Conservation (phyloP, 1,140 invertebrate species). For the Galleria mellonella region DNA sequence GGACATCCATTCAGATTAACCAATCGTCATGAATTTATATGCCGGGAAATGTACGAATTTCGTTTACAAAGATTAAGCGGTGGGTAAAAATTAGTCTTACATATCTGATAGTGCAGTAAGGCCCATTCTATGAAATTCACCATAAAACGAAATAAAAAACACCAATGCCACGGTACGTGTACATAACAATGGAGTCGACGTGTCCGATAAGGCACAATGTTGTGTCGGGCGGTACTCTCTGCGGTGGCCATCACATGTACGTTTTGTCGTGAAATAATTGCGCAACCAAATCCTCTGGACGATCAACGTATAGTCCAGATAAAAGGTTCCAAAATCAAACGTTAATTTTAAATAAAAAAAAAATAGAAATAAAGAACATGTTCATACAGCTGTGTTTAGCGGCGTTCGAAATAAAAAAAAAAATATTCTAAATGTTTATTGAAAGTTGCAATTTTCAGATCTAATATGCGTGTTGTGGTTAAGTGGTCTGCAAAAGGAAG, state of each 20-base stretch:
- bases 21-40: too few relatives aligned
- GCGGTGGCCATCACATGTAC: constrained; percentile 54
- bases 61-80: too few relatives aligned
- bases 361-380: constrained; percentile 4
- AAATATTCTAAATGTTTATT: constrained; percentile 7
- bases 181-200: constrained; percentile 18
- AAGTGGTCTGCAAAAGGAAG: constrained; percentile 56
- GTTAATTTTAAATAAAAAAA: neutral
- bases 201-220: constrained; percentile 25
- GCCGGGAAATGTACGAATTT: too few relatives aligned
- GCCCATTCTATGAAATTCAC: too few relatives aligned
- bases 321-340: constrained; percentile 51
- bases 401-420: too few relatives aligned
- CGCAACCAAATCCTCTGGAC: constrained; percentile 31
- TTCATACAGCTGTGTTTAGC: too few relatives aligned
- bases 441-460: constrained; percentile 35
- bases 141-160: neutral
- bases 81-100: too few relatives aligned
- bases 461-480: constrained; percentile 52
- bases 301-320: constrained; percentile 36
- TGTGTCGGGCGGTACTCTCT: constrained; percentile 36
- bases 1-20: too few relatives aligned
- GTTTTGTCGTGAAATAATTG: constrained; percentile 33
- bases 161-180: neutral
- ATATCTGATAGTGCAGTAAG: too few relatives aligned